phyloP scores from a whole-genome alignment of 1,140 invertebrate species.

The Parapsyche elsis region DNA sequence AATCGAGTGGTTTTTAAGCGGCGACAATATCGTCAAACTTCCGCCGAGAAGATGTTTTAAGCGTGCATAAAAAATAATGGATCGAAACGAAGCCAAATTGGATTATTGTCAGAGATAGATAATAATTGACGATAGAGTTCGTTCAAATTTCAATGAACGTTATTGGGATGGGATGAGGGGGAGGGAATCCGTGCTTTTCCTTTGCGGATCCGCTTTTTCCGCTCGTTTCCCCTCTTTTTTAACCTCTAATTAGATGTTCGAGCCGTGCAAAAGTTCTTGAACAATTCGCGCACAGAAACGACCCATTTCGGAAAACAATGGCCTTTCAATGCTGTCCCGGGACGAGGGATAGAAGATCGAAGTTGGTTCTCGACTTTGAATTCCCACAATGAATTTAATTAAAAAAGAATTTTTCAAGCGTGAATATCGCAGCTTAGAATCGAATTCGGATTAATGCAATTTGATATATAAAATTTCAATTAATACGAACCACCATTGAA shows the following conservation, averaged over 20 bases:
- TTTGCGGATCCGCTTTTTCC: constrained; percentile 6
- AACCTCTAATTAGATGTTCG: constrained; percentile 33
- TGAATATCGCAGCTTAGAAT: background rate
- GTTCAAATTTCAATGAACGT: constrained; percentile 7
- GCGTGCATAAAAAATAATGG: background rate
- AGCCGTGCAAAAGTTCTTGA: constrained; percentile 12
- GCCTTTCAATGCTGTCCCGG: constrained; percentile 22
- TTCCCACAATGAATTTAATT: constrained; percentile 19
- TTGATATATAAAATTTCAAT: too few species aligned
- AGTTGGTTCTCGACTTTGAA: background rate
- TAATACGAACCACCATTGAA: too few species aligned
- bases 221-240: constrained; percentile 21
- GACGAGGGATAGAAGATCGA: background rate
- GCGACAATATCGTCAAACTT: background rate
- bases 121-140: constrained; percentile 10
- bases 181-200: background rate
- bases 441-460: background rate
- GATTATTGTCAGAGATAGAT: background rate
- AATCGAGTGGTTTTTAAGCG: too few species aligned
- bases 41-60: background rate
- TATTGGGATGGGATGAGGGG: background rate
- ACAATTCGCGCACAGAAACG: constrained; percentile 17
- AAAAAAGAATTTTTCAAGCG: background rate
- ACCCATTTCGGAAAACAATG: constrained; percentile 26
- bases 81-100: background rate